Conservation (phyloP, 1,140 invertebrate species). For the Aphis gossypii region DNA sequence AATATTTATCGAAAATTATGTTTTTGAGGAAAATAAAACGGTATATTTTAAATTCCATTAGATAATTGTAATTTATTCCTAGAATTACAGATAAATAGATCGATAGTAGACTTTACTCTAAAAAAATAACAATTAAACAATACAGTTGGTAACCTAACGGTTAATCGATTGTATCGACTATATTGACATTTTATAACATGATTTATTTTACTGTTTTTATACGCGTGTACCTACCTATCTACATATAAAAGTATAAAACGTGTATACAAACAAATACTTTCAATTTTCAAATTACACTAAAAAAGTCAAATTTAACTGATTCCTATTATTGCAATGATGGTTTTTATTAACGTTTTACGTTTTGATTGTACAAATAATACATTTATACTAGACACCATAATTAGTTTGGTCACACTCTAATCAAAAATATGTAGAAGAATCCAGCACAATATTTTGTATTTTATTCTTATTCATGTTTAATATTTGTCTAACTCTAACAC, state of each 20-base stretch:
- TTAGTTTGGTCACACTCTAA: too few species aligned
- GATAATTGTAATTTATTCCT: background rate
- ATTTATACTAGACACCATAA: background rate
- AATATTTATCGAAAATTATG: background rate
- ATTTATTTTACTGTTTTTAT: background rate
- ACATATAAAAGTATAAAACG: background rate
- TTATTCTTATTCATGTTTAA: background rate
- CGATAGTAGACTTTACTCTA: background rate
- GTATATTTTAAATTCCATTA: background rate
- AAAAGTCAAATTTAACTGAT: background rate
- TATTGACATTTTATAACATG: background rate
- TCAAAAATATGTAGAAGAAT: background rate
- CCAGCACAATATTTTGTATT: too few species aligned
- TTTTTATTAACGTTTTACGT: background rate
- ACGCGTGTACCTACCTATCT: background rate
- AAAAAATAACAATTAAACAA: constrained; percentile 12
- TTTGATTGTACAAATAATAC: background rate
- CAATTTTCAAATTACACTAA: background rate
- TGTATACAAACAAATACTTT: background rate
- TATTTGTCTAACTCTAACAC: background rate
- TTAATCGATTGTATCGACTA: background rate
- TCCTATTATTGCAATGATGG: background rate
- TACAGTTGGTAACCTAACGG: background rate
- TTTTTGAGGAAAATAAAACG: background rate
- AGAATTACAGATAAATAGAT: background rate